Evolutionary conservation across 2,113 vertebrate species (phyloP).

Genomic region (Symphodus melops): DNA sequence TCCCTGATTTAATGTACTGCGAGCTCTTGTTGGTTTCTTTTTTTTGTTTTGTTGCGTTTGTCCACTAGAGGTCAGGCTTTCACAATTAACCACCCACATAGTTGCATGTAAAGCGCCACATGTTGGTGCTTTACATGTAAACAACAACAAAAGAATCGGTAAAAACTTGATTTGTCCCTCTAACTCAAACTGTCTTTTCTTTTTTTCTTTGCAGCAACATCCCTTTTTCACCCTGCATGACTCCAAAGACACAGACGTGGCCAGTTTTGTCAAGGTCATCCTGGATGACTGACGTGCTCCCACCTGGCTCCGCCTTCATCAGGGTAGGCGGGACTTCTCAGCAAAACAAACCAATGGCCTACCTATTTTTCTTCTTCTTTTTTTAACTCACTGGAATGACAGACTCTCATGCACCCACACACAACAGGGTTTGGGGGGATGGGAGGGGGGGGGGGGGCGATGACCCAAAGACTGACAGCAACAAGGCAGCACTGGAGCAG

Average conservation of each 20-base stretch:
- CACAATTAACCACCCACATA: conserved; percentile 3
- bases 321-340: conserved; percentile 54
- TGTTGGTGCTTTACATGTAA: neutral
- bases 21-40: no score
- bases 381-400: conserved; percentile 77
- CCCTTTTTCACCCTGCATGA: conserved; percentile 95
- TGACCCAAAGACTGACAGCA: conserved; percentile 70
- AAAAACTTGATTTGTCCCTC: neutral
- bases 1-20: neutral
- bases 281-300: conserved; percentile 90
- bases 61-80: conserved; percentile 66
- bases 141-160: neutral
- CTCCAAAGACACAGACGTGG: conserved; percentile 99
- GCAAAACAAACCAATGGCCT: conserved; percentile 63
- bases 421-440: conserved; percentile 24
- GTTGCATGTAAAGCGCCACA: no score
- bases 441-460: conserved; percentile 5
- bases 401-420: conserved; percentile 66
- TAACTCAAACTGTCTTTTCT: neutral
- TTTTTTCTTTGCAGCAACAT: conserved; percentile 86
- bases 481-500: conserved; percentile 66
- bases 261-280: conserved; percentile 97
- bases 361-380: conserved; percentile 46
- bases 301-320: conserved; percentile 34
- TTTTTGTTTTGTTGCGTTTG: conserved; percentile 28